Evolutionary conservation across 1,140 invertebrate genomes (phyloP).

Genomic region (Bathynomus jamesi): DNA sequence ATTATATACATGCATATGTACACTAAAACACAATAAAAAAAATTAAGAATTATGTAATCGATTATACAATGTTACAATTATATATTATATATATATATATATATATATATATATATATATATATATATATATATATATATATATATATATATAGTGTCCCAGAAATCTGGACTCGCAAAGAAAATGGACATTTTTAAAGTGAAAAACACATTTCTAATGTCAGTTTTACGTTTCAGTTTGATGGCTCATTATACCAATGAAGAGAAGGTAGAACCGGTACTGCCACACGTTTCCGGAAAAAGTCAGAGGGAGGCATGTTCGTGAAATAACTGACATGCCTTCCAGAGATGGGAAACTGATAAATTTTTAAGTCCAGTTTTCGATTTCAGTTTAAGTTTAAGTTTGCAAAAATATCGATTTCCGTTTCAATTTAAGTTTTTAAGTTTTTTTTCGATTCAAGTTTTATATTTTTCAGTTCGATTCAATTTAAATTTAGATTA

Average conservation of each 20-base stretch:
- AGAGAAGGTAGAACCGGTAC: no score
- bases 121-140: constrained; percentile 2
- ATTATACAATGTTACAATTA: neutral
- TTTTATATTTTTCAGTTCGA: no score
- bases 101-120: constrained; percentile 3
- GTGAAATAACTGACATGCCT: no score
- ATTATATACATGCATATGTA: neutral
- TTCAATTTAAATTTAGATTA: no score
- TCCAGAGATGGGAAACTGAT: no score
- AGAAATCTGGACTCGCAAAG: neutral
- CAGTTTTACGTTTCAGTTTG: neutral
- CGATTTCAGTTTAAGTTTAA: no score
- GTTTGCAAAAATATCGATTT: no score
- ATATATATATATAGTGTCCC: neutral
- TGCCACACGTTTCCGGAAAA: no score
- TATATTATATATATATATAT: neutral
- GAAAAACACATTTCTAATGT: neutral
- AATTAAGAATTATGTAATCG: neutral
- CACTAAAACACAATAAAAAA: neutral
- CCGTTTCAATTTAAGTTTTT: no score
- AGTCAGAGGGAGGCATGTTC: no score
- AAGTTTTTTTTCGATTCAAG: no score
- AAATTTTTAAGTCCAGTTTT: no score
- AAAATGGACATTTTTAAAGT: neutral
- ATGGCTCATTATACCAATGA: neutral